Evolutionary conservation across 1,140 invertebrate species (phyloP).

Genomic region (Neuroterus valhalla): DNA sequence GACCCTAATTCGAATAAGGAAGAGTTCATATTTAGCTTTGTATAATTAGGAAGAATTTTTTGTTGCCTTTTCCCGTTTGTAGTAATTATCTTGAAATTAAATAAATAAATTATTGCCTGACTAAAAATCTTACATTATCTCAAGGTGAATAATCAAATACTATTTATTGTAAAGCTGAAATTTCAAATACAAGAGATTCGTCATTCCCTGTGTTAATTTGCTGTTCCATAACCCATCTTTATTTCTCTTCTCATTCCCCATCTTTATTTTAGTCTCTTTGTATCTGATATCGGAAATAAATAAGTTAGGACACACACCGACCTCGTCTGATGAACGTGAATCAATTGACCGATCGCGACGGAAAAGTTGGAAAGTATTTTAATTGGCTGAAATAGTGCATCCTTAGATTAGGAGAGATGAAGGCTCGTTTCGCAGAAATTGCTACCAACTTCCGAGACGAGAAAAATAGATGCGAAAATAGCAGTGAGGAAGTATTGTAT

Average conservation of each 20-base stretch:
- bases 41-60: too few relatives aligned
- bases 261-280: background rate
- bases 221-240: background rate
- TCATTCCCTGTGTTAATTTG: background rate
- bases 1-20: too few relatives aligned
- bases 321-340: background rate
- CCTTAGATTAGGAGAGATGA: background rate
- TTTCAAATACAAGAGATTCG: too few relatives aligned
- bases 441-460: constrained; percentile 5
- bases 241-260: background rate
- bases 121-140: too few relatives aligned
- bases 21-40: too few relatives aligned
- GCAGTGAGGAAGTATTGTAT: constrained; percentile 19
- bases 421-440: constrained; percentile 5
- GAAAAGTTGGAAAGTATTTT: constrained; percentile 20
- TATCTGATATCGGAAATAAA: constrained; percentile 8
- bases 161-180: too few relatives aligned
- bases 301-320: background rate
- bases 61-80: too few relatives aligned
- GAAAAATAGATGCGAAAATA: constrained; percentile 23
- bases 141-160: too few relatives aligned
- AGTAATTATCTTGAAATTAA: too few relatives aligned
- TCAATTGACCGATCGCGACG: background rate
- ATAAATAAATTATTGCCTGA: too few relatives aligned
- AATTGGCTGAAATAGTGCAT: constrained; percentile 19